Evolutionary conservation across 2,113 vertebrate species (phyloP), one percentile per base, ranked within the genome.

Genomic region (Paramormyrops kingsleyae): DNA sequence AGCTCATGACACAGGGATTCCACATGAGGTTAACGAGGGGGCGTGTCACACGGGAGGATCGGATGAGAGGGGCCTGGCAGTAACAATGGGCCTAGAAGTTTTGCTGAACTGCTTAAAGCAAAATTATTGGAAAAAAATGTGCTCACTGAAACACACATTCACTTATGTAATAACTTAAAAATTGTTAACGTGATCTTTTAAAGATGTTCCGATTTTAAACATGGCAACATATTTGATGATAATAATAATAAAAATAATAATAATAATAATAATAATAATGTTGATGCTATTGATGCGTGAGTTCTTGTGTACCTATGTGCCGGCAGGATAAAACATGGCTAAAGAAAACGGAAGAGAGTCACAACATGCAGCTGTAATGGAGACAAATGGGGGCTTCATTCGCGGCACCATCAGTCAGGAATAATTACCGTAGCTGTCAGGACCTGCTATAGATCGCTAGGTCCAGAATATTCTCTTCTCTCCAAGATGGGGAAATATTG

Each of bases 371-470:
- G 90, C 88, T 80, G 87, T 95, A 96, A 96, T 94, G 93, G 95
- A 96, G 95, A 95, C 91, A 95, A 96, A 96, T 95, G 93, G 93
- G 92, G 92, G n/a, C 87, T 95, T 93, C 90, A 90, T 90, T 94
- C 91, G 84, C 59, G 93, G 91, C 93, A 94, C 88, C 93, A 93
- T 88, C 92, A 93, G 93, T 94, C 94, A 93, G 92, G 94, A 91
- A 93, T 95, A 96, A 96, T 96, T 96, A 96, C 94, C 95, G 92
- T 80, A 91, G 90, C 91, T 94, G 93, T 95, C 94, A 95, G 52
- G 89, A 83, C 21, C 84, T 92, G 90, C 91, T 94, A 95, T 94
- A 93, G 92, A 95, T 95, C 93, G 94, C 90, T 91, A 85, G 87
- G 83, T 90, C 90, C 88, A 91, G 93, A 95, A 94, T 91, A 92